A percentile compares a stretch with the other conserved stretches of the same genome.
Conservation (phyloP, 2,797 vertebrate genomes). For the Intellagama lesueurii region DNA sequence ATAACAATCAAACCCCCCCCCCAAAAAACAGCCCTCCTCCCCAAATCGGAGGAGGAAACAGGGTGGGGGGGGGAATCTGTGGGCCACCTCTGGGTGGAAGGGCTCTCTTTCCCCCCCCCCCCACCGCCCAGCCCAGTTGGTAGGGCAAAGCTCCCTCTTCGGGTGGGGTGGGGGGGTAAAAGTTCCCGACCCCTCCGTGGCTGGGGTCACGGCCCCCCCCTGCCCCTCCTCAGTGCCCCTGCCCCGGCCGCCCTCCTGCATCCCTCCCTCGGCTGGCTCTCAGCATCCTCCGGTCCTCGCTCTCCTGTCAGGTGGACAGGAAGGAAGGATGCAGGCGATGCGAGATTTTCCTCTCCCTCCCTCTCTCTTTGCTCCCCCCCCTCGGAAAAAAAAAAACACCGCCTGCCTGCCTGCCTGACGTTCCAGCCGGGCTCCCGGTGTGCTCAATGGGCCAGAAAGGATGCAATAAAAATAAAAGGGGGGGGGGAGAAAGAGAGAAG, state of each 20-base stretch:
- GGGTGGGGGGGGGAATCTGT: not conserved
- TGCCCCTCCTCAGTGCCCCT: not conserved
- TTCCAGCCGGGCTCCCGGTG: not conserved
- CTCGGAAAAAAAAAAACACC: not conserved
- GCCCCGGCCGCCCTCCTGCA: too few species aligned
- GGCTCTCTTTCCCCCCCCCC: not conserved
- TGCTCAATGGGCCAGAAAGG: conserved; percentile 27
- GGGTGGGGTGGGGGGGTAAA: not conserved
- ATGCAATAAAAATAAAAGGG: not conserved
- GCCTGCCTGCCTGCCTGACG: not conserved
- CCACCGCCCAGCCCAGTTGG: not conserved
- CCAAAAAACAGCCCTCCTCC: too few species aligned
- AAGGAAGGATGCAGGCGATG: not conserved
- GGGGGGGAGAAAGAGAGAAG: not conserved
- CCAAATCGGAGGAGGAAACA: too few species aligned
- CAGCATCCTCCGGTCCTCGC: too few species aligned
- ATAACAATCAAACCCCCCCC: too few species aligned
- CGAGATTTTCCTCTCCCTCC: not conserved
- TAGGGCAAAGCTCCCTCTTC: not conserved
- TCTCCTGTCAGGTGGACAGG: not conserved
- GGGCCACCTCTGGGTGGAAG: not conserved
- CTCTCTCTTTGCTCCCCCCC: not conserved
- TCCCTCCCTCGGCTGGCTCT: too few species aligned
- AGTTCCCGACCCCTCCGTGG: not conserved
- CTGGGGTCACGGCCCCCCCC: not conserved